Evolutionary conservation across 2,113 vertebrate genomes (phyloP), one percentile per base, ranked within the genome.

Genomic region (Amblyopsis rosae): DNA sequence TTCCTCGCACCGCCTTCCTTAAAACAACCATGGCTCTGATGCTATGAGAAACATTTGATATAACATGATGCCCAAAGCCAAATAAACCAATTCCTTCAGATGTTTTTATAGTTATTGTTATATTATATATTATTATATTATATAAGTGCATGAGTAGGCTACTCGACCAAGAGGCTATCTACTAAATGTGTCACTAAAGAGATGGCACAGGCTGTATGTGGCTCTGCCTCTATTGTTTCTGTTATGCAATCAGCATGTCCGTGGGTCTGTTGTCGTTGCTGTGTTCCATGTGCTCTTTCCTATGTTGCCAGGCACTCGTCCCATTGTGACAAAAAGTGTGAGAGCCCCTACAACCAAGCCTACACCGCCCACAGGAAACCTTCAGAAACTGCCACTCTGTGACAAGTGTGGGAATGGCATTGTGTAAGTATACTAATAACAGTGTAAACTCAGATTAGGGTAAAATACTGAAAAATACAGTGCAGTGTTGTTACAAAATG

Each of bases 321-420:
- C 96, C 0, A 74, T 85, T 60, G 94, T 95, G 73, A 99, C 92
- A 11, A 92, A 94, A 69, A 95, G 94, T 1, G 98, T 99, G 35
- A 95, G 89, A 81, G 96, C 98, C 5, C 97, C 97, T 0, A 88
- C 91, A 3, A 95, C 93, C 4, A 98, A 95, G 83, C 79, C 67
- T 4, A 82, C 88, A 0, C 48, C 90, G 0, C 90, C 94, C 12
- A 81, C 86, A n/a, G 94, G 95, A 47, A 91, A 94, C 71, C 89
- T 90, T 16, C 96, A 96, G 84, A 98, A 95, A 82, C 93, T 99
- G 90, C 97, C 98, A 0, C 67, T 96, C 76, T 99, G 98, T 53
- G 96, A 98, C 91, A 98, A 96, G 72, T 99, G 98, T 80, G 96
- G 97, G 48, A 98, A 92, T 53, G 98, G 97, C 72, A 98, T 99